A percentile compares a stretch with the other conserved stretches of the same genome.
Conservation (phyloP, 2,888 invertebrate species). For the Acanthococcus lagerstroemiae region DNA sequence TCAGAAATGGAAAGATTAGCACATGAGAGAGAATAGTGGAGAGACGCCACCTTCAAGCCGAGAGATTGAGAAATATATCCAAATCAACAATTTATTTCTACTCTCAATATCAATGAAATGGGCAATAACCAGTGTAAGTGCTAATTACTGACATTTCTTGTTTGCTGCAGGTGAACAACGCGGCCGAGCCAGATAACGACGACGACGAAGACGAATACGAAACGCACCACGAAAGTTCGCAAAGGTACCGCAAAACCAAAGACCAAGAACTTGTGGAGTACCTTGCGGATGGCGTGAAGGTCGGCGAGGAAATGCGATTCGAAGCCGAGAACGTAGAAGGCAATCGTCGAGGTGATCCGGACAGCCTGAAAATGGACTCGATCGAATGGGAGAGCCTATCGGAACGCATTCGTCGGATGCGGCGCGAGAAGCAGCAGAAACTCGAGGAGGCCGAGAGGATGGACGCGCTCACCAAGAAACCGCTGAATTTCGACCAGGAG, state of each 20-base stretch:
- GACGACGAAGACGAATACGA: constrained; percentile 43
- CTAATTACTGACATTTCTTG: neutral
- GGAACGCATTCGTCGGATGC: constrained; percentile 58
- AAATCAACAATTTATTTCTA: too few species aligned
- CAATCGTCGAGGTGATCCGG: constrained; percentile 55
- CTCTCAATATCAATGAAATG: too few species aligned
- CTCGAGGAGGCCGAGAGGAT: constrained; percentile 53
- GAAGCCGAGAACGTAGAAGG: constrained; percentile 54
- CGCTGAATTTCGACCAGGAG: constrained; percentile 75
- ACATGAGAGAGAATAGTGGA: too few species aligned
- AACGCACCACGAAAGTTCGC: constrained; percentile 49
- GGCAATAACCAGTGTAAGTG: too few species aligned
- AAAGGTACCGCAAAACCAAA: constrained; percentile 58
- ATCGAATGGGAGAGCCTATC: constrained; percentile 69
- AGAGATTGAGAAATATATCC: too few species aligned
- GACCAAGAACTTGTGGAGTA: constrained; percentile 76
- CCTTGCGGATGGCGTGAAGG: constrained; percentile 67
- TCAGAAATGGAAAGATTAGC: too few species aligned
- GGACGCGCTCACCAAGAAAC: constrained; percentile 69
- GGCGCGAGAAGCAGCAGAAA: constrained; percentile 33
- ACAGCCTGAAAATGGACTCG: constrained; percentile 50
- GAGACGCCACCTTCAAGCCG: too few species aligned
- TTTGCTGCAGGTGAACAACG: constrained; percentile 54
- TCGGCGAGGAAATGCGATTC: constrained; percentile 65
- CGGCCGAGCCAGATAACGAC: constrained; percentile 59